Percentiles rank a stretch among this genome's conserved stretches.
Evolutionary conservation across 2,113 vertebrate genomes (phyloP).

Genomic region (Haemorhous mexicanus): DNA sequence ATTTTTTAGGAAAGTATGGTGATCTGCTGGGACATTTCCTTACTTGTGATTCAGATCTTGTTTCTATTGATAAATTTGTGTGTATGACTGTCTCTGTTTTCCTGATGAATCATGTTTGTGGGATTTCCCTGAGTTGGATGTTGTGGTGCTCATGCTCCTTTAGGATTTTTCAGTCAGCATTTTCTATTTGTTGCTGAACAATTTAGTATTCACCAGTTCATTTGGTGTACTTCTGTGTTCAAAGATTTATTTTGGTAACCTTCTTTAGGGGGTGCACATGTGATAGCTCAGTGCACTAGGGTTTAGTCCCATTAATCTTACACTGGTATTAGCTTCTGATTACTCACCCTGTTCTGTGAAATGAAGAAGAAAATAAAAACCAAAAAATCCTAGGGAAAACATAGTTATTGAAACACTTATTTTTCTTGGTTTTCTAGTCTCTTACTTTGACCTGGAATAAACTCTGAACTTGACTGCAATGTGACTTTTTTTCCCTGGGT

Average conservation of each 20-base stretch:
- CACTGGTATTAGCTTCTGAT: neutral
- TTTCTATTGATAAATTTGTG: neutral
- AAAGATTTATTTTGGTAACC: neutral
- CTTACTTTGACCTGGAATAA: neutral
- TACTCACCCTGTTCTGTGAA: neutral
- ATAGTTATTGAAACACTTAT: neutral
- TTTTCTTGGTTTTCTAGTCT: neutral
- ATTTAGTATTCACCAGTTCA: neutral
- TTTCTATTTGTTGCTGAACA: neutral
- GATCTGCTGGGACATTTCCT: neutral
- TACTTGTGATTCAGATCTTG: neutral
- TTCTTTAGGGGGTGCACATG: neutral
- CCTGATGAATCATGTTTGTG: rapidly evolving
- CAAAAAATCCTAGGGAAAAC: neutral
- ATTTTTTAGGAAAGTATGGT: neutral
- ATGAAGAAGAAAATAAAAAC: neutral
- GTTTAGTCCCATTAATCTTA: neutral
- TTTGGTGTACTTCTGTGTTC: neutral
- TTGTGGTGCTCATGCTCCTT: neutral
- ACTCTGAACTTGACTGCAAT: neutral
- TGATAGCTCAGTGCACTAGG: neutral
- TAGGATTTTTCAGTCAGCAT: neutral
- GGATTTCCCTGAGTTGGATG: neutral
- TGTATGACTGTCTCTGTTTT: neutral
- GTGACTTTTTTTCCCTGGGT: neutral